Conservation (phyloP, 2,113 vertebrate genomes). For the Corydoras maculifer region DNA sequence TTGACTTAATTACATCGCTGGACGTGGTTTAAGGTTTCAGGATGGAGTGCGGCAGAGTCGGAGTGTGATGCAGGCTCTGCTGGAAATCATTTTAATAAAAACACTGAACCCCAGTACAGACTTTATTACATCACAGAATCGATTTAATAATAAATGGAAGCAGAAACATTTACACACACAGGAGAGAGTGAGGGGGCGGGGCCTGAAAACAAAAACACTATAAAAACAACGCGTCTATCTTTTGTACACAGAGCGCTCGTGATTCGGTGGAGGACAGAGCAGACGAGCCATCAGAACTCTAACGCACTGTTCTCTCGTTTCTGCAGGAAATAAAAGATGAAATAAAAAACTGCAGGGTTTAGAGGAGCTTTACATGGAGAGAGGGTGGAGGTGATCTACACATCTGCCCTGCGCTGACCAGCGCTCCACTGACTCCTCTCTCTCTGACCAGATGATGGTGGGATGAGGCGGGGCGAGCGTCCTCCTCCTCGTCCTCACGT, state of each 20-base stretch:
- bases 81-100: neutral
- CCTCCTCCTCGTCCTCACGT: slow-evolving; percentile 74
- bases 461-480: slow-evolving; percentile 59
- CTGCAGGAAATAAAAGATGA: slow-evolving; percentile 96
- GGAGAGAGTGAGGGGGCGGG: slow-evolving; percentile 49
- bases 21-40: too few relatives aligned
- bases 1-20: too few relatives aligned
- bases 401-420: slow-evolving; percentile 70
- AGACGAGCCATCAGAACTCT: slow-evolving; percentile 59
- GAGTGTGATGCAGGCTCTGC: too few relatives aligned
- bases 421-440: too few relatives aligned
- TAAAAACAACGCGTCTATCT: slow-evolving; percentile 86
- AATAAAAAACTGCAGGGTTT: slow-evolving; percentile 76
- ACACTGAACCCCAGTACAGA: slow-evolving; percentile 83
- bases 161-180: slow-evolving; percentile 95
- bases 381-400: slow-evolving; percentile 42
- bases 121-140: slow-evolving; percentile 99
- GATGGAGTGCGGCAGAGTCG: too few relatives aligned
- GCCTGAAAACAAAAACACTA: slow-evolving; percentile 62
- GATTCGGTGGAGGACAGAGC: slow-evolving; percentile 36
- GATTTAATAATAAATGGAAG: slow-evolving; percentile 90
- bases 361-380: neutral
- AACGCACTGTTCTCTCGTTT: slow-evolving; percentile 57
- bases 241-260: slow-evolving; percentile 83
- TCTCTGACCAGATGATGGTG: slow-evolving; percentile 11